Percentiles rank a stretch among this genome's conserved stretches.
These are phyloP conservation scores for Cuculus canorus DNA, from an alignment of 2,797 vertebrate genomes.

Conservation along the genomic window DNA sequence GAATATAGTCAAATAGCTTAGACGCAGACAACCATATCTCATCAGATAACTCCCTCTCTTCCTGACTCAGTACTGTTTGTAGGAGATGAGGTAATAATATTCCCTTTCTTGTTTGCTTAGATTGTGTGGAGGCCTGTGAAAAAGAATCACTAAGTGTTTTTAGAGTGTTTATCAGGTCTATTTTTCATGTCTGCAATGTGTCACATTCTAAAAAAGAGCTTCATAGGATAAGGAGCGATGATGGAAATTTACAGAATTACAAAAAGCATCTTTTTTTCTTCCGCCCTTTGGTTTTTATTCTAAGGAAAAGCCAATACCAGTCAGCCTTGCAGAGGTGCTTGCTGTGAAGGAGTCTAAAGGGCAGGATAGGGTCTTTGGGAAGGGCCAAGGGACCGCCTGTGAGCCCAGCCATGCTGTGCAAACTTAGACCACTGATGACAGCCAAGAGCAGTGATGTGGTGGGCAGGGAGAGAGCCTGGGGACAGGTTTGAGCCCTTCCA, in stretches of 20 bases:
- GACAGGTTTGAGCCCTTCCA: background rate
- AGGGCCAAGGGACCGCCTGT: background rate
- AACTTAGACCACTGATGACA: background rate
- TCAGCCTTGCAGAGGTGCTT: background rate
- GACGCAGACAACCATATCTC: background rate
- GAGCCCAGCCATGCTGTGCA: background rate
- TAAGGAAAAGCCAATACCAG: background rate
- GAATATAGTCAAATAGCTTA: constrained; percentile 17
- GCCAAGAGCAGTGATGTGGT: background rate
- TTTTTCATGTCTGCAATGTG: background rate
- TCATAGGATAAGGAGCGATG: background rate
- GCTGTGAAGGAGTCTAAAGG: background rate
- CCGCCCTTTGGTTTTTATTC: background rate
- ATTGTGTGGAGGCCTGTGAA: background rate
- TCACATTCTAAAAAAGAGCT: constrained; percentile 1
- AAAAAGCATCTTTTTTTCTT: background rate
- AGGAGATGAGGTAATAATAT: constrained; percentile 2
- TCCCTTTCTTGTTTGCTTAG: constrained; percentile 21
- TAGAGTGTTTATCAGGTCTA: constrained; percentile 5
- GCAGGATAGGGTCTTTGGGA: background rate
- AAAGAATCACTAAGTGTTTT: background rate
- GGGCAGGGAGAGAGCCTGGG: background rate
- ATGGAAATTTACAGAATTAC: background rate
- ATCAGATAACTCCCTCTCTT: constrained; percentile 31
- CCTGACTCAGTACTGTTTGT: constrained; percentile 14